Evolutionary conservation across 2,113 vertebrate species (phyloP), one percentile per base, ranked within the genome.

Genomic region (Calcarius ornatus): DNA sequence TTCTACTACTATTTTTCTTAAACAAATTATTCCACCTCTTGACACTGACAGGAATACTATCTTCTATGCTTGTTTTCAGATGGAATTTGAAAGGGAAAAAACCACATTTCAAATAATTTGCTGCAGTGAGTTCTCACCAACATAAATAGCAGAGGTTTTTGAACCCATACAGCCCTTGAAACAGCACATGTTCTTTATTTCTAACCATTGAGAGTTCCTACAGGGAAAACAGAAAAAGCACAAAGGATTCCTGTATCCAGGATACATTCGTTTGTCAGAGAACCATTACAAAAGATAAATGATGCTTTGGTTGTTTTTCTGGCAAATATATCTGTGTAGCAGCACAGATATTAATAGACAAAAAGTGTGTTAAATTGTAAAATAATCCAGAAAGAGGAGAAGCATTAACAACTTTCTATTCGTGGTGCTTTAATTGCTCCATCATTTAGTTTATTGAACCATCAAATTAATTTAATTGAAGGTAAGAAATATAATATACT

Each of bases 391-490:
- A 51, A 77, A 63, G 60, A 63, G 21, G 15, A 77, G 47, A 92
- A 92, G 16, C 27, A 54, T 63, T 51, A 51, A 43, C 15, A 92
- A 47, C 27, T 83, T 86, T 59, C 45, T 77, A 59, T 78, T 90
- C 73, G 25, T 88, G 38, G 33, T 53, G 21, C 33, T 92, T 69
- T 88, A 86, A 88, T 42, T 69, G 59, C 38, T 80, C 24, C 19
- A 90, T 90, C 3, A 0, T 61, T 93, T 90, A 57, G 71, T 71
- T 80, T 94, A 77, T 83, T 83, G 71, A 83, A 83, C 80, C 37
- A 7, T 68, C 72, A 88, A 35, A 93, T 93, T 70, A 86, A 54
- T 86, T 86, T 92, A 95, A 88, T 56, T 93, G 83, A 78, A 92
- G 64, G 35, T 86, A 43, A 92, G 30, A 77, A 90, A 79, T 90